Percentiles rank a stretch among this genome's conserved stretches.
phyloP scores from a whole-genome alignment of 2,113 vertebrate species.

The Porphyrio hochstetteri region DNA sequence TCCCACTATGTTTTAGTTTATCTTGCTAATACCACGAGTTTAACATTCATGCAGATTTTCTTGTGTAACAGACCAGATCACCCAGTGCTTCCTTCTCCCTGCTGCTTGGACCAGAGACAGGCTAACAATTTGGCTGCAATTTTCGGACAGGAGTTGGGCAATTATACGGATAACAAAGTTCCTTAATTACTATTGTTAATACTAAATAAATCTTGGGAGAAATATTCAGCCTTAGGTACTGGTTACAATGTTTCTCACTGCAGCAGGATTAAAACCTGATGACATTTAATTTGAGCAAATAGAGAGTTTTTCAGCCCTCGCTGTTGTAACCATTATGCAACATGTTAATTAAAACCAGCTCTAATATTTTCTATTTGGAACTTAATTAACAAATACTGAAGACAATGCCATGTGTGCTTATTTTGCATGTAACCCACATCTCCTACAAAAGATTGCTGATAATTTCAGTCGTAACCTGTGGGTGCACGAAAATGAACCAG shows the following conservation, averaged over 20 bases:
- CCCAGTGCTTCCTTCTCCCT: not conserved
- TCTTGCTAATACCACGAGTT: not conserved
- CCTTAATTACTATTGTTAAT: not conserved
- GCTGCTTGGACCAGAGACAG: not conserved
- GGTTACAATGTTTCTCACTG: not conserved
- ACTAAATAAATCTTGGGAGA: not conserved
- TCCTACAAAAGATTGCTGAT: not conserved
- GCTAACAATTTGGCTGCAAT: not conserved
- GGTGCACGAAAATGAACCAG: not conserved
- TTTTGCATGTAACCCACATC: not conserved
- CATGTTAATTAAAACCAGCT: not conserved
- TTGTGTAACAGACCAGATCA: not conserved
- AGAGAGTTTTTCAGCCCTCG: not conserved
- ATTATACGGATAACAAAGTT: not conserved
- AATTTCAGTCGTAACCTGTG: not conserved
- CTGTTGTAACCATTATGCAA: not conserved
- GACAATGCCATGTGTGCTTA: not conserved
- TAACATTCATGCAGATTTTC: not conserved
- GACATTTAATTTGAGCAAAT: not conserved
- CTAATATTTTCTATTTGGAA: not conserved
- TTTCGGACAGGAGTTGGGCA: not conserved
- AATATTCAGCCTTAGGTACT: not conserved
- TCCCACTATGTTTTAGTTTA: not conserved
- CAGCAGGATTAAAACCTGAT: not conserved
- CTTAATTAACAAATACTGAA: not conserved